These are phyloP conservation scores for Aphelinus atriplicis DNA, from an alignment of 1,140 invertebrate genomes.

Conservation along the genomic window DNA sequence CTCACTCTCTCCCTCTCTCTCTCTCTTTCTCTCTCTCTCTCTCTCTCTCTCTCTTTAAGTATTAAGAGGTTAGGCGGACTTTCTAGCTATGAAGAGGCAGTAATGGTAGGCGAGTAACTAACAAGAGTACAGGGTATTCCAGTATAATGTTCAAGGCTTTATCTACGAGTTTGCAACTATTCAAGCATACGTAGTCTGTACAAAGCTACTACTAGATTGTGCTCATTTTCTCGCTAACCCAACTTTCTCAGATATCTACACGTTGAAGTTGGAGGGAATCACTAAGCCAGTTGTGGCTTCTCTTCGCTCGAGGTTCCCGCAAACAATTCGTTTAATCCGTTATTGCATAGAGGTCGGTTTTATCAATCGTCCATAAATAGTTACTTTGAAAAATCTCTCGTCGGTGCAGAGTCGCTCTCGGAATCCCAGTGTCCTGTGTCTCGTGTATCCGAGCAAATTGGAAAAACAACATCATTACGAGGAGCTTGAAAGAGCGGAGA, in stretches of 20 bases:
- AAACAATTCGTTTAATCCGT: too few relatives aligned
- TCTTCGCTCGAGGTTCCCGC: too few relatives aligned
- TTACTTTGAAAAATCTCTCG: too few relatives aligned
- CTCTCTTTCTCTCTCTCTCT: neutral
- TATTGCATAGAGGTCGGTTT: too few relatives aligned
- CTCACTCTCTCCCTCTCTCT: too few relatives aligned
- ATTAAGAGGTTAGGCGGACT: neutral
- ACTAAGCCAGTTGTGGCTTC: too few relatives aligned
- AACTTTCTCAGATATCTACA: neutral
- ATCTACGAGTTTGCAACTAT: constrained; percentile 1
- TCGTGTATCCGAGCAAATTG: too few relatives aligned
- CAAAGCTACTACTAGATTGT: neutral
- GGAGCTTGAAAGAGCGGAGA: too few relatives aligned
- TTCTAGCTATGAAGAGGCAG: neutral
- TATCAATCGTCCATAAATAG: too few relatives aligned
- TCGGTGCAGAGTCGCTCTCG: too few relatives aligned
- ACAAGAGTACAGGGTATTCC: neutral
- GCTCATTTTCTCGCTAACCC: neutral
- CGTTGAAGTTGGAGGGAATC: neutral
- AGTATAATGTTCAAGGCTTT: neutral
- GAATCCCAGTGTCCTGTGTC: too few relatives aligned
- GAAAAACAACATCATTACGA: too few relatives aligned
- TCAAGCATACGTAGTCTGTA: neutral
- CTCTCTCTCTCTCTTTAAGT: neutral
- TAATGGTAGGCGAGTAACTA: neutral